phyloP scores from a whole-genome alignment of 2,797 vertebrate species.

The Brotula barbata region DNA sequence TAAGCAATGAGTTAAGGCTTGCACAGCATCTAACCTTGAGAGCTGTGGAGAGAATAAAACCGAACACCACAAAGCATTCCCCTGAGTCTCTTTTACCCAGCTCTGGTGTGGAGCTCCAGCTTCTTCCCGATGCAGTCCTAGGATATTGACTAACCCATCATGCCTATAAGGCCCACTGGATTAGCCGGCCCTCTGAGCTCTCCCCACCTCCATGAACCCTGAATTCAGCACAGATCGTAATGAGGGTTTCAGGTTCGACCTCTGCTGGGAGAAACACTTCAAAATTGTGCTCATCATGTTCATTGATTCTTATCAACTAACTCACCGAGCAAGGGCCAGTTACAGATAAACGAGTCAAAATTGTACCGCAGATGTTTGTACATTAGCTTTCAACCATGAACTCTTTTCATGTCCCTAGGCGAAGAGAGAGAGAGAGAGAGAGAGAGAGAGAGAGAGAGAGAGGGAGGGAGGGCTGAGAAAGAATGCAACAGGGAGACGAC shows the following conservation, averaged over 20 bases:
- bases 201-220: conserved; percentile 56
- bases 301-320: conserved; percentile 65
- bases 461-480: conserved; percentile 2
- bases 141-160: conserved; percentile 74
- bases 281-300: conserved; percentile 54
- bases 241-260: conserved; percentile 68
- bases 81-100: conserved; percentile 66
- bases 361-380: conserved; percentile 39
- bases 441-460: conserved; percentile 33
- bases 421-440: conserved; percentile 46
- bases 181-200: conserved; percentile 71
- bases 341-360: conserved; percentile 36
- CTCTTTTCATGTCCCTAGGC: conserved; percentile 39
- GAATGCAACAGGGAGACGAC: conserved; percentile 18
- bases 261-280: conserved; percentile 67
- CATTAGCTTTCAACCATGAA: conserved; percentile 44
- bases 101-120: conserved; percentile 52
- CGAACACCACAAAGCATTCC: conserved; percentile 63
- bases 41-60: conserved; percentile 65
- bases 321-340: conserved; percentile 37
- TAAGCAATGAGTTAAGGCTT: conserved; percentile 58
- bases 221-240: conserved; percentile 70
- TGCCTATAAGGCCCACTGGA: conserved; percentile 73
- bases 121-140: conserved; percentile 67
- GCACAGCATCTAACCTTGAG: conserved; percentile 68